These are phyloP conservation scores for Anableps anableps DNA, from an alignment of 2,797 vertebrate species.

Conservation along the genomic window DNA sequence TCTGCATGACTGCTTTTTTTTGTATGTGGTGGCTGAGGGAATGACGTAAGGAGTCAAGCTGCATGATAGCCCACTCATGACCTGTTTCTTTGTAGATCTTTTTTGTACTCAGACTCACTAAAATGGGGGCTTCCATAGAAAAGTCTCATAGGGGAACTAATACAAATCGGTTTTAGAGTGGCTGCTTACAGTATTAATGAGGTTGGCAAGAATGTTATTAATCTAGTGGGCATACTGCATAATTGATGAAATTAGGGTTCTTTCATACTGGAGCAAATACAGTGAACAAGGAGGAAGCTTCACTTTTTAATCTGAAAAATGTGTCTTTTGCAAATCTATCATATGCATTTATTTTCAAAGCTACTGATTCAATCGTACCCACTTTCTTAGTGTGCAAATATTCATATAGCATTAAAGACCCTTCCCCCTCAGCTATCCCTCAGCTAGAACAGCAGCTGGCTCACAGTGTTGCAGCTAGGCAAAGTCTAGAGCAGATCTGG, in stretches of 20 bases:
- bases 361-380: neutral
- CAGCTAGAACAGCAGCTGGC: conserved; percentile 39
- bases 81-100: conserved; percentile 27
- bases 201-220: conserved; percentile 60
- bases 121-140: conserved; percentile 40
- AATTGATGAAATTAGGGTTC: conserved; percentile 50
- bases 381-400: conserved; percentile 11
- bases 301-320: conserved; percentile 9
- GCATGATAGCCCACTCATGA: conserved; percentile 34
- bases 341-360: neutral
- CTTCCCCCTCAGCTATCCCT: conserved; percentile 27
- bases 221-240: conserved; percentile 63
- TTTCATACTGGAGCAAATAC: conserved; percentile 42
- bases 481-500: conserved; percentile 7
- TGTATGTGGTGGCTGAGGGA: conserved; percentile 33
- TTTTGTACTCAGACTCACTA: conserved; percentile 47
- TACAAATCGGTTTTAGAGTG: conserved; percentile 75
- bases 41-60: conserved; percentile 40
- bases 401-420: conserved; percentile 17
- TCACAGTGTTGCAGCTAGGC: conserved; percentile 40
- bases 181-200: conserved; percentile 72
- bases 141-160: conserved; percentile 47
- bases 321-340: neutral
- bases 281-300: conserved; percentile 19
- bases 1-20: conserved; percentile 40